These are phyloP conservation scores for Pogonocichla stellata DNA, from an alignment of 2,113 vertebrate species.

Conservation along the genomic window DNA sequence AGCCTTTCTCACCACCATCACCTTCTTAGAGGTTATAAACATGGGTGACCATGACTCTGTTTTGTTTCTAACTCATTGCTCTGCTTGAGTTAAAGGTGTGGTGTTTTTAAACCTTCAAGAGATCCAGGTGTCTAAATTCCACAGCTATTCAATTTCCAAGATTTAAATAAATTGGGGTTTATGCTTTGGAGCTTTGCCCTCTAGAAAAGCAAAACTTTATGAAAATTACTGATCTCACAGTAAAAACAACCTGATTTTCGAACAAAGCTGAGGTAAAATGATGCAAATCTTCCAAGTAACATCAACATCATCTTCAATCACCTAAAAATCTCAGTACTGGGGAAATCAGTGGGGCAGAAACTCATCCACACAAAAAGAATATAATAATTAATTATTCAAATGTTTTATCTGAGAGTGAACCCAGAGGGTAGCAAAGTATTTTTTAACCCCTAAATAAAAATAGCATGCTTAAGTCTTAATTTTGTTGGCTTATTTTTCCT, in stretches of 20 bases:
- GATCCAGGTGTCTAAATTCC: background rate
- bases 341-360: background rate
- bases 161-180: background rate
- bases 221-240: background rate
- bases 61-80: background rate
- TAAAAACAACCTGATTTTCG: background rate
- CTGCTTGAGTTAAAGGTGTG: background rate
- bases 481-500: conserved; percentile 42
- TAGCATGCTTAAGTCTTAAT: conserved; percentile 14
- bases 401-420: background rate
- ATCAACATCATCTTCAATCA: background rate
- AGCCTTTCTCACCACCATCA: background rate
- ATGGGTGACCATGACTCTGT: too few relatives aligned
- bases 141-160: background rate
- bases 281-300: background rate
- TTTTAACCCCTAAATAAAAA: conserved; percentile 21
- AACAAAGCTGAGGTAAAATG: background rate
- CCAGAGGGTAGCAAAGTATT: background rate
- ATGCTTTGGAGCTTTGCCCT: background rate
- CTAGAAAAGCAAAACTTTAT: background rate
- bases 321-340: background rate
- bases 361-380: background rate
- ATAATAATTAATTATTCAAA: background rate
- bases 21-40: background rate
- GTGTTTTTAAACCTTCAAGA: background rate